Evolutionary conservation across 2,113 vertebrate genomes (phyloP).

Genomic region (Trichechus manatus): DNA sequence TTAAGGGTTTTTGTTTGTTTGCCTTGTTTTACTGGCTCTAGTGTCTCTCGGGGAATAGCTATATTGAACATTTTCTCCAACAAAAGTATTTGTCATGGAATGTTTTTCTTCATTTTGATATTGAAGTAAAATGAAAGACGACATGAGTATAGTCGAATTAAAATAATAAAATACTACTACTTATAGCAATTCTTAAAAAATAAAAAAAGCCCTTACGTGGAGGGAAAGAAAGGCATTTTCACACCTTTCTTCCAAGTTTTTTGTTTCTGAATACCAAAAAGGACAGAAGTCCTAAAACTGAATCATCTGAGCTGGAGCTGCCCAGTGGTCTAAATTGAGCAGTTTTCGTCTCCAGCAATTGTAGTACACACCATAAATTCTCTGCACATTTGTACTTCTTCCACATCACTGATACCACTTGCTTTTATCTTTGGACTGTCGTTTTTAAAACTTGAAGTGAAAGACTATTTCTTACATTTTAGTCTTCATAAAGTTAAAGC

Average conservation of each 20-base stretch:
- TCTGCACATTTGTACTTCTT: conserved; percentile 33
- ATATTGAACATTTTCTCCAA: neutral
- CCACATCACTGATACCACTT: neutral
- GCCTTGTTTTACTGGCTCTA: neutral
- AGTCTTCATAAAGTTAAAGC: conserved; percentile 64
- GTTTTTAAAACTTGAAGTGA: conserved; percentile 75
- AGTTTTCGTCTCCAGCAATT: neutral
- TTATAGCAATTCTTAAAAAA: conserved; percentile 6
- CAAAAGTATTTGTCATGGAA: neutral
- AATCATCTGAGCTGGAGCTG: neutral
- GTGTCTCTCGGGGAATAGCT: neutral
- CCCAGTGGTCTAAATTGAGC: neutral
- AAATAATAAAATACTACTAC: neutral
- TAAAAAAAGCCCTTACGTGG: neutral
- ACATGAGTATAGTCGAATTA: neutral
- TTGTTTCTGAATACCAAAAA: neutral
- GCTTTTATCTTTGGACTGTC: conserved; percentile 73
- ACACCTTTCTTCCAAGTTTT: neutral
- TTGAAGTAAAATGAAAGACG: neutral
- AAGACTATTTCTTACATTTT: conserved; percentile 72
- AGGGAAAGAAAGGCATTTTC: neutral
- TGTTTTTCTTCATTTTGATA: neutral
- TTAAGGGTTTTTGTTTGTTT: neutral
- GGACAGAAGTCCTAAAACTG: conserved; percentile 14
- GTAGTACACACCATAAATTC: conserved; percentile 63